Evolutionary conservation across 2,888 invertebrate genomes (phyloP), one percentile per base, ranked within the genome.

Genomic region (Oegoconia quadripuncta): DNA sequence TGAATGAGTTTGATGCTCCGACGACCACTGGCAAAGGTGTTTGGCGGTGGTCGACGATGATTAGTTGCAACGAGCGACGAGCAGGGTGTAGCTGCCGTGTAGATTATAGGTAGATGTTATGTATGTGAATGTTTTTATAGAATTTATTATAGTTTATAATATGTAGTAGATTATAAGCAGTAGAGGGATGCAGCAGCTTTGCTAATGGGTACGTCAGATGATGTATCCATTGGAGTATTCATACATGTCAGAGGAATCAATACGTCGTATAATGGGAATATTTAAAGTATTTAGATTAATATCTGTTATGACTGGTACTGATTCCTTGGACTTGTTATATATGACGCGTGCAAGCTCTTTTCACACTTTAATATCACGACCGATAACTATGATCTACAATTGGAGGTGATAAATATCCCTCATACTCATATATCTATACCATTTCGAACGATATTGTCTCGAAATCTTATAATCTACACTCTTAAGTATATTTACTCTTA

Each of bases 51-150:
- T 55, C 46, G 56, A 48, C 52, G 52, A 51, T 46, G 43, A 38
- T 51, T 48, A 55, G 42, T 37, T 11, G 41, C 36, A 31, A 43
- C 17, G 37, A 30, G 37, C 46, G 43, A 37, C 29, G 8, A 14
- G 16, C 3, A 42, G 56, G 55, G 54, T 55, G 55, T 55, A 55
- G 55, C 46, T 51, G 64, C 59, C 55, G 60, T 59, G 78, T 78
- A 78, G 79, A 75, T n/a, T 70, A 68, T 72, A 83, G 83, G 83
- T 83, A 84, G 84, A 82, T 83, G 82, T 82, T 83, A 81, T 81
- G 81, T 78, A 77, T 77, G 75, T 76, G 75, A 64, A 69, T 73
- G 70, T 65, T 54, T 44, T 52, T 22, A 22, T 17, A 22, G 13
- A 31, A 32, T 12, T 52, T 60, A 53, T 53, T 52, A 55, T 55